Base-by-base conservation (phyloP, 2,888 invertebrate species). In the Himalopsyche anomala region DNA sequence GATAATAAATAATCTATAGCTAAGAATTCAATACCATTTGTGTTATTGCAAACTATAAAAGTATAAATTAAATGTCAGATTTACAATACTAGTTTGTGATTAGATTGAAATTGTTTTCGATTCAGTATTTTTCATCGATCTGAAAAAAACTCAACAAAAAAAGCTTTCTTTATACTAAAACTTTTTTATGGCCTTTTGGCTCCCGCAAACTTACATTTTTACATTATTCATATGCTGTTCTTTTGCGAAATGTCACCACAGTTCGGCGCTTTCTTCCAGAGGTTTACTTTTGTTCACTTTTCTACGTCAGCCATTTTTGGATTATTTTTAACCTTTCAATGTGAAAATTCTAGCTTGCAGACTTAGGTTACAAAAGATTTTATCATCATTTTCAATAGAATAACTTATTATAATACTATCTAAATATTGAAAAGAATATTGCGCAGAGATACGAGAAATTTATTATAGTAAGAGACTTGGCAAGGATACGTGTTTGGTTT, bases 221-320 rank as follows among this genome's bases (percentile, higher is more conserved):
- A 74, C 85, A 87, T 87, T 85, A 85, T 87, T 87, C 87, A 87
- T 83, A 85, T 85, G 85, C 81, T 85, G 81, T 83, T 86, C 85
- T 80, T 87, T 87, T 86, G 55, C 83, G 38, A 86, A 87, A 85
- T 85, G 87, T 87, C 87, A 85, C 85, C 87, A 83, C 87, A 83
- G 85, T 85, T 85, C 83, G 87, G 56, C 83, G 84, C 83, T 85
- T 87, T 87, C 85, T 40, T 83, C 54, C 83, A 40, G 79, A 80
- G 84, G 79, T 86, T 84, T 86, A 51, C 82, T 56, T 36, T 85
- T 87, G 56, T 74, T 87, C 84, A 82, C 56, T 51, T 55, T 86
- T 86, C 74, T 36, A 36, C 62, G 85, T 40, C 84, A 80, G 81
- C 85, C 84, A 84, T 86, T 84, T 86, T 86, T 51, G 45, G 17